These are phyloP conservation scores for Parazoanthus swiftii DNA, from an alignment of 92 coral and sea anemone species.

Conservation along the genomic window DNA sequence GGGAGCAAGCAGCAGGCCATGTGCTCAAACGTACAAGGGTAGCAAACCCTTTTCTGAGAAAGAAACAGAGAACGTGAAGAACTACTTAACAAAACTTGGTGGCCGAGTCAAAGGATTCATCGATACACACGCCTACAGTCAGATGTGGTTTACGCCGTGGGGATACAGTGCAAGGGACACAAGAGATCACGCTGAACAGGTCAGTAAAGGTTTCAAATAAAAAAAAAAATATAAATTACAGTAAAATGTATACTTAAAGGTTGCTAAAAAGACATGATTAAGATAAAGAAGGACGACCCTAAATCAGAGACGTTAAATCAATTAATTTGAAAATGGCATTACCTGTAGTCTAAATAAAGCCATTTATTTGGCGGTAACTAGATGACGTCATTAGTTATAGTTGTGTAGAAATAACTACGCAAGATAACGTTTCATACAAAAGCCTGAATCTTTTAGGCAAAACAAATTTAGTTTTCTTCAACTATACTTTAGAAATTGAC, in stretches of 20 bases:
- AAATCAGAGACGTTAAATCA: no score
- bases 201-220: conserved; percentile 6
- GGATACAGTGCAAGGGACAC: conserved; percentile 66
- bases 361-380: no score
- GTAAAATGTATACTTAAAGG: background rate
- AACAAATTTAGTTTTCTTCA: no score
- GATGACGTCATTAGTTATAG: no score
- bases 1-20: conserved; percentile 63
- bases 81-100: conserved; percentile 43
- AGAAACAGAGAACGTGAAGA: conserved; percentile 59
- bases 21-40: conserved; percentile 58
- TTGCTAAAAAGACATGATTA: no score
- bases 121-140: conserved; percentile 90
- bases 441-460: no score
- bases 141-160: conserved; percentile 94
- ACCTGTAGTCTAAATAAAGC: no score
- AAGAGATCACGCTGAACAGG: conserved; percentile 64
- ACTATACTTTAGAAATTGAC: no score
- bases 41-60: conserved; percentile 63
- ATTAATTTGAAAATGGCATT: no score
- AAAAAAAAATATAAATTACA: background rate
- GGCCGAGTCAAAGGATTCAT: conserved; percentile 69
- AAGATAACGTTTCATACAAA: no score
- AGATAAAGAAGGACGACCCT: no score
- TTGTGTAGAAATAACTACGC: no score